Evolutionary conservation across 2,888 invertebrate genomes (phyloP).

Genomic region (Heliconius cydno): DNA sequence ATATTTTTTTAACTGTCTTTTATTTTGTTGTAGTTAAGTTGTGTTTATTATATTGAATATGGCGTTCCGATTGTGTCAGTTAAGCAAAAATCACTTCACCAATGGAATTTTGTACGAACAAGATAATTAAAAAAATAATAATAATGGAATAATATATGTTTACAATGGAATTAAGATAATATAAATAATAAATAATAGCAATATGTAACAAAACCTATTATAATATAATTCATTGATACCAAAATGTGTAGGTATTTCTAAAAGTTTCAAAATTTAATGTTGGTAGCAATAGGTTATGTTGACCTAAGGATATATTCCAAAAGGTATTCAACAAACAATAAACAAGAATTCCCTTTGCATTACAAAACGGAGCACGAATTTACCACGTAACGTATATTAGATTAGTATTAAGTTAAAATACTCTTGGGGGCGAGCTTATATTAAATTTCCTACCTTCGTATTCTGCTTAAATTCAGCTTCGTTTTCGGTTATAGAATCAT

Average conservation of each 20-base stretch:
- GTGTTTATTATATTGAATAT: too few relatives aligned
- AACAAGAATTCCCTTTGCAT: slow-evolving; percentile 11
- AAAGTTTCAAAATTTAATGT: background rate
- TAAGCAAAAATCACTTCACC: too few relatives aligned
- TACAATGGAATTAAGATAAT: too few relatives aligned
- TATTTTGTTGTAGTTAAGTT: too few relatives aligned
- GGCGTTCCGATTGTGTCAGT: too few relatives aligned
- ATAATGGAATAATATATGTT: too few relatives aligned
- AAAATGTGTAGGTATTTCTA: background rate
- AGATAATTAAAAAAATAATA: too few relatives aligned
- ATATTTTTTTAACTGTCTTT: too few relatives aligned
- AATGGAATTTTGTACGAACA: too few relatives aligned
- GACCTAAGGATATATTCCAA: background rate
- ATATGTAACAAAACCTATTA: background rate
- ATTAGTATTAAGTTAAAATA: slow-evolving; percentile 19
- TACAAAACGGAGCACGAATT: background rate
- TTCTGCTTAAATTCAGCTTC: background rate
- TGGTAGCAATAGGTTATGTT: background rate
- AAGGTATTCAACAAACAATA: background rate
- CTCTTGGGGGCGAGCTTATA: background rate
- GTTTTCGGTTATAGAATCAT: background rate
- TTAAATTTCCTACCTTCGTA: slow-evolving; percentile 4
- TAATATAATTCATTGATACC: background rate
- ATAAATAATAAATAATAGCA: too few relatives aligned
- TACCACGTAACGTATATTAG: background rate